phyloP scores from a whole-genome alignment of 2,113 vertebrate genomes.

The Tachycineta bicolor region DNA sequence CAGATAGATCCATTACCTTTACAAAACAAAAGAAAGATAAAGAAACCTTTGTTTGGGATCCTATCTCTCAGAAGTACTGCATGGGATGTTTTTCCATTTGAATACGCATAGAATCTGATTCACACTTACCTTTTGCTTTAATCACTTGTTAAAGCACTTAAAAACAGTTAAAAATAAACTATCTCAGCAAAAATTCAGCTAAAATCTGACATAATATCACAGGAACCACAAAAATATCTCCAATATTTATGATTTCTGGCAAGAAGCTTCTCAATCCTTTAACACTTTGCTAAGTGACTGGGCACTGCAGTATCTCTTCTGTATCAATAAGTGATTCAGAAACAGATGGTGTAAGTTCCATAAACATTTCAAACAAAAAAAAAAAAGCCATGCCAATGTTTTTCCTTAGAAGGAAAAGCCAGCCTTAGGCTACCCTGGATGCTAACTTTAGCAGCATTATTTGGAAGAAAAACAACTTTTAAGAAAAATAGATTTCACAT shows the following conservation, averaged over 20 bases:
- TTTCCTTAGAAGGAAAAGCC: not conserved
- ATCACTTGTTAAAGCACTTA: not conserved
- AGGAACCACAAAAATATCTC: not conserved
- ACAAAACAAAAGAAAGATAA: not conserved
- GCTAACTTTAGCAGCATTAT: not conserved
- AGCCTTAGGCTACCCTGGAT: not conserved
- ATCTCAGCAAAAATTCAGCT: not conserved
- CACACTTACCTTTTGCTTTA: not conserved
- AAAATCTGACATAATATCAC: not conserved
- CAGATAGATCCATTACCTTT: not conserved
- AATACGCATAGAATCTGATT: not conserved
- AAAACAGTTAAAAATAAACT: slow-evolving; percentile 23
- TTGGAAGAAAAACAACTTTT: not conserved
- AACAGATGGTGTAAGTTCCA: slow-evolving; percentile 46
- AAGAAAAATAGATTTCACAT: not conserved
- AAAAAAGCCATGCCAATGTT: not conserved
- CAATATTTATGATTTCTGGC: slow-evolving; percentile 26
- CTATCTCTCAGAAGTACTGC: not conserved
- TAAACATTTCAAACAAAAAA: slow-evolving; percentile 33
- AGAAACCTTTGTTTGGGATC: not conserved
- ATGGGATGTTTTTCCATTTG: not conserved
- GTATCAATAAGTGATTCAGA: slow-evolving; percentile 31
- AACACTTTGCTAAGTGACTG: not conserved
- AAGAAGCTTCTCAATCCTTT: not conserved
- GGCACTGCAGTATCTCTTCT: not conserved